Evolutionary conservation across 1,140 invertebrate species (phyloP), one percentile per base, ranked within the genome.

Genomic region (Copidosoma floridanum): DNA sequence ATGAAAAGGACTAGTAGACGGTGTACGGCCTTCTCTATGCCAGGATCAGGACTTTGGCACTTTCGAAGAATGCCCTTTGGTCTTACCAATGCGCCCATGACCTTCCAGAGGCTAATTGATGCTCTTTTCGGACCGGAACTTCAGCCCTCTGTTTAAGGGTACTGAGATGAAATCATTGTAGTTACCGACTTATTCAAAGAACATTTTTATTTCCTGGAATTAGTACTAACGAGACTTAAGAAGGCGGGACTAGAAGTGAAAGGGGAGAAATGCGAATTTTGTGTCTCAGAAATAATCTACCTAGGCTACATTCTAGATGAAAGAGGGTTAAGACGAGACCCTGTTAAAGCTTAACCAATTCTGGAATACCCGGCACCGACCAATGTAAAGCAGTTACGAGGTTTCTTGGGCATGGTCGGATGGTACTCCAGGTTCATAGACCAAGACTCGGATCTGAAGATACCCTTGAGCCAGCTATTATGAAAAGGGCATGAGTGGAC

Each of bases 401-500:
- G 55, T n/a, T 60, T 61, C 14, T 37, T 65, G 2, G 63, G 54
- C 1, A 60, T 60, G 54, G 29, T 51, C 0, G 29, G 48, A 20
- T 35, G 48, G 48, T 51, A 51, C 12, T 29, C 47, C 4, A 14
- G 26, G 29, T 50, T 50, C 20, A 50, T 32, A 20, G 12, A n/a
- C 2, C 3, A n/a, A 7, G 5, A 32, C 2, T 29, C 27, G 26
- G 29, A 35, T 6, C 3, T 50, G 0, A 50, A 50, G 16, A 32
- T 29, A 6, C n/a, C 27, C 2, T 32, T 50, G 12, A 10, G 29
- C 2, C 3, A 12, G 18, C 27, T 41, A n/a, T 20, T 54, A 2
- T 26, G 29, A 21, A 46, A 26, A 38, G 26, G 46, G 3, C 35
- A 48, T 2, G 8, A 12, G 6, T 58, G 54, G 61, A 18, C 10